Evolutionary conservation across 2,888 invertebrate genomes (phyloP).

Genomic region (Zelleria hepariella): DNA sequence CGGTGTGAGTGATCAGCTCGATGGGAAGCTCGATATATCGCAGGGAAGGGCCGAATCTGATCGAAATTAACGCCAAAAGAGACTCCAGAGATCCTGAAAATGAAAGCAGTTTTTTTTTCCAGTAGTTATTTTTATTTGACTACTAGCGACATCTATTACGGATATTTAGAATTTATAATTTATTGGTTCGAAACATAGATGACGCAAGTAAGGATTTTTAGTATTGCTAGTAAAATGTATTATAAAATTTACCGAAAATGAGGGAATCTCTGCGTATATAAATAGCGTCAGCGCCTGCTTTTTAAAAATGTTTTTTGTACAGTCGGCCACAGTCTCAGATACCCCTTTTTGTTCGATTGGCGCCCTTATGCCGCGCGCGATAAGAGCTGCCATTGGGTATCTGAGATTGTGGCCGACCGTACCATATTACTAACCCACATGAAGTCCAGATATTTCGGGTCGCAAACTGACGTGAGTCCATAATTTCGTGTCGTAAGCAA

Average conservation of each 20-base stretch:
- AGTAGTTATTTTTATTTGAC: background rate
- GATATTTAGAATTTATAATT: background rate
- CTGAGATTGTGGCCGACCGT: no score
- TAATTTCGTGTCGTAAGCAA: conserved; percentile 94
- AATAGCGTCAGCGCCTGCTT: background rate
- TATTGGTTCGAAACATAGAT: background rate
- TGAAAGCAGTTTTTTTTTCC: background rate
- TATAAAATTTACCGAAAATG: background rate
- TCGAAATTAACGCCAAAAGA: conserved; percentile 88
- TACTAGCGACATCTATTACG: conserved; percentile 19
- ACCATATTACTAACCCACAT: conserved; percentile 76
- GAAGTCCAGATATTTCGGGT: conserved; percentile 96
- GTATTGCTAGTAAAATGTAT: background rate
- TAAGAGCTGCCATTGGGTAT: no score
- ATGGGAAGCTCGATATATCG: conserved; percentile 95
- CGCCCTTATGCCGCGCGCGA: no score
- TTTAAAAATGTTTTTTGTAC: no score
- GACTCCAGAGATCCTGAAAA: conserved; percentile 83
- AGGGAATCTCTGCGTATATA: background rate
- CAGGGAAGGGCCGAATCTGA: conserved; percentile 89
- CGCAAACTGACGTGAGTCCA: conserved; percentile 97
- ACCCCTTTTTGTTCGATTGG: no score
- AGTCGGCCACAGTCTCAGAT: no score
- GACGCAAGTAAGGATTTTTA: conserved; percentile 6
- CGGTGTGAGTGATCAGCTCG: conserved; percentile 96